Evolutionary conservation across 1,140 invertebrate genomes (phyloP).

Genomic region (Telenomus remus): DNA sequence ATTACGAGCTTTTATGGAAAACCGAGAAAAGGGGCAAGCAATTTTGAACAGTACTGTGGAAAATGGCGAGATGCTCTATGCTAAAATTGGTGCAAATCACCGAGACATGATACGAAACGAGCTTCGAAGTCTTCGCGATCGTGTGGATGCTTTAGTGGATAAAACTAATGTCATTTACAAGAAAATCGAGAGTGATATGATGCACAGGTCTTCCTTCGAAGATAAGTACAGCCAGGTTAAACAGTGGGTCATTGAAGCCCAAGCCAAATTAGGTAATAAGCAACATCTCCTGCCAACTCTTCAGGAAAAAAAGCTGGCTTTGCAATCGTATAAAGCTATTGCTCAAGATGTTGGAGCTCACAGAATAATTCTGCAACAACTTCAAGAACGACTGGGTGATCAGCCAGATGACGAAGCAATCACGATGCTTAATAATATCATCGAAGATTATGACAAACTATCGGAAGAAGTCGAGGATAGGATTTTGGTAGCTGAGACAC

Average conservation of each 20-base stretch:
- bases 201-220: slow-evolving; percentile 92
- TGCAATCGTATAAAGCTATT: slow-evolving; percentile 84
- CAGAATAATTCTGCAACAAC: slow-evolving; percentile 84
- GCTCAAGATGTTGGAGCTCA: slow-evolving; percentile 89
- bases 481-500: slow-evolving; percentile 81
- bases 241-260: slow-evolving; percentile 86
- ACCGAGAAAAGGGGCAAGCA: slow-evolving; percentile 86
- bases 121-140: slow-evolving; percentile 85
- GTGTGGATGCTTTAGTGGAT: slow-evolving; percentile 89
- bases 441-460: slow-evolving; percentile 82
- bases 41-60: slow-evolving; percentile 88
- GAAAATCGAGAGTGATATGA: slow-evolving; percentile 88
- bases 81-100: slow-evolving; percentile 89
- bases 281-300: slow-evolving; percentile 84
- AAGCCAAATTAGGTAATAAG: slow-evolving; percentile 81
- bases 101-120: slow-evolving; percentile 89
- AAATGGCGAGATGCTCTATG: slow-evolving; percentile 90
- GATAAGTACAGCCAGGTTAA: slow-evolving; percentile 89
- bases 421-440: slow-evolving; percentile 81
- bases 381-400: slow-evolving; percentile 84
- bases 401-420: slow-evolving; percentile 85
- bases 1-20: slow-evolving; percentile 83
- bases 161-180: slow-evolving; percentile 89
- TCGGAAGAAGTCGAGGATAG: slow-evolving; percentile 81
- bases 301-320: slow-evolving; percentile 88